These are phyloP conservation scores for Xanthorhoe spadicearia DNA, from an alignment of 2,888 invertebrate genomes.

Conservation along the genomic window DNA sequence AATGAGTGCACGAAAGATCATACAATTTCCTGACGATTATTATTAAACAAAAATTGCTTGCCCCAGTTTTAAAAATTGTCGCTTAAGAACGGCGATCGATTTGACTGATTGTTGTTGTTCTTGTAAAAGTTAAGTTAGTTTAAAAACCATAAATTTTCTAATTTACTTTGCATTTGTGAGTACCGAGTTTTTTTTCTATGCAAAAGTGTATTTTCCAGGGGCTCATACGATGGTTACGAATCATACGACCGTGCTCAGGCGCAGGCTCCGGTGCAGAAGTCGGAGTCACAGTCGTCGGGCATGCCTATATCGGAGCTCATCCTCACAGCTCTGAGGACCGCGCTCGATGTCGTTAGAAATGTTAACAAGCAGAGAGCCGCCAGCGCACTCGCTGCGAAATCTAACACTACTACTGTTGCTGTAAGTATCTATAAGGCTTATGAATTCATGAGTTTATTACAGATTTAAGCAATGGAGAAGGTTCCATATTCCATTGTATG, in stretches of 20 bases:
- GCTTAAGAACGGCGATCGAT: too few relatives aligned
- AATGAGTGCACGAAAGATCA: too few relatives aligned
- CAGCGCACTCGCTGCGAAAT: conserved; percentile 24
- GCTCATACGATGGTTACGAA: conserved; percentile 53
- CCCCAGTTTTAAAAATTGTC: too few relatives aligned
- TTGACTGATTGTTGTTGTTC: too few relatives aligned
- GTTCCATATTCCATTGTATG: too few relatives aligned
- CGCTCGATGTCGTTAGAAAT: conserved; percentile 74
- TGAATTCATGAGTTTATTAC: too few relatives aligned
- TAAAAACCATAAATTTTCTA: too few relatives aligned
- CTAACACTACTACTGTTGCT: conserved; percentile 56
- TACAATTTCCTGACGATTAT: too few relatives aligned
- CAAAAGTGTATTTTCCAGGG: conserved; percentile 38
- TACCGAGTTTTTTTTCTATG: not conserved
- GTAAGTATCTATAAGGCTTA: conserved; percentile 48
- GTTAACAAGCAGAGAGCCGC: conserved; percentile 68
- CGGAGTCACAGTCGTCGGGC: conserved; percentile 48
- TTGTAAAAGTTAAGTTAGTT: too few relatives aligned
- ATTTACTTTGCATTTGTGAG: too few relatives aligned
- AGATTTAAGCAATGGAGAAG: too few relatives aligned
- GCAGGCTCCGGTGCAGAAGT: conserved; percentile 42
- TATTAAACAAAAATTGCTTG: too few relatives aligned
- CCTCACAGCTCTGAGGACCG: conserved; percentile 74
- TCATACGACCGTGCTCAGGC: conserved; percentile 47
- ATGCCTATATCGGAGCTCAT: conserved; percentile 74